Percentiles rank a stretch among this genome's conserved stretches.
Conservation (phyloP, 1,140 invertebrate genomes). For the Platyscapa corneri region DNA sequence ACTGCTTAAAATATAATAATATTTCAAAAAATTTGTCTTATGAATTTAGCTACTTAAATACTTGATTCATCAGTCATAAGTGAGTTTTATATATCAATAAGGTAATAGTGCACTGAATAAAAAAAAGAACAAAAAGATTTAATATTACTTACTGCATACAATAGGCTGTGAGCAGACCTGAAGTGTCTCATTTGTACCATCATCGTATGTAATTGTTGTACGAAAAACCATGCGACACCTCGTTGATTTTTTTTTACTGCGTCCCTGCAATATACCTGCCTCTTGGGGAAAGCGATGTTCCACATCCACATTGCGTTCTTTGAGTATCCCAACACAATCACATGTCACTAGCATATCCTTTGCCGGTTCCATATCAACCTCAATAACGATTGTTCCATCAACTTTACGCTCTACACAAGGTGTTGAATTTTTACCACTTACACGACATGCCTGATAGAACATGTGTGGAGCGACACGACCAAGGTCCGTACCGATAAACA, state of each 20-base stretch:
- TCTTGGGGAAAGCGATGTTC: constrained; percentile 92
- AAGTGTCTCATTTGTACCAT: constrained; percentile 87
- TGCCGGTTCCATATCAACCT: constrained; percentile 90
- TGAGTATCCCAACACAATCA: constrained; percentile 90
- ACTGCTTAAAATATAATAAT: too few species aligned
- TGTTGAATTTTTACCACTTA: constrained; percentile 96
- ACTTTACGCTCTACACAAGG: constrained; percentile 91
- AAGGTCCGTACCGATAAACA: constrained; percentile 94
- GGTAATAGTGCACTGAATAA: too few species aligned
- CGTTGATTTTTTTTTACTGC: constrained; percentile 95
- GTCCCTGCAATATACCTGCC: constrained; percentile 73
- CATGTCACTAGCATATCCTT: constrained; percentile 94
- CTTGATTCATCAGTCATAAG: too few species aligned
- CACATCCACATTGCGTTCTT: constrained; percentile 97
- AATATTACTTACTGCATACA: constrained; percentile 90
- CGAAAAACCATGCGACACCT: constrained; percentile 96
- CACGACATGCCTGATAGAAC: constrained; percentile 96
- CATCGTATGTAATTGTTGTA: constrained; percentile 83
- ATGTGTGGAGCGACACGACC: constrained; percentile 91
- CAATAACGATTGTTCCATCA: constrained; percentile 95
- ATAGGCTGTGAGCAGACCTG: constrained; percentile 95
- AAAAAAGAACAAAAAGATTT: too few species aligned
- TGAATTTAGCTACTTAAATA: too few species aligned
- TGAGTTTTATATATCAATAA: too few species aligned
- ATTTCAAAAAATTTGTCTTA: too few species aligned